Conservation (phyloP, 1,140 invertebrate species). For the Bombus difficillimus region DNA sequence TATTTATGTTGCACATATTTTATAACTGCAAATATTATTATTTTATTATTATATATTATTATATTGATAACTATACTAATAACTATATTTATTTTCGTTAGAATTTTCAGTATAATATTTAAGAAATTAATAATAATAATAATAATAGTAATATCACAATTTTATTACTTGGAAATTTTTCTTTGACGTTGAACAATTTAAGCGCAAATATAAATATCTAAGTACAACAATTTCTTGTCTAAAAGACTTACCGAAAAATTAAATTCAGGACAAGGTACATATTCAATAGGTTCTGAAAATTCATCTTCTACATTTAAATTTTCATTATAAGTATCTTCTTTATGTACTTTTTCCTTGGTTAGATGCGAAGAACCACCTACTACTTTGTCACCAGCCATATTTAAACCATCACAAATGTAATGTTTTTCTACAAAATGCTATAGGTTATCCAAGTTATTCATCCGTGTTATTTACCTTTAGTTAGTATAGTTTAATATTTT, state of each 20-base stretch:
- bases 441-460: background rate
- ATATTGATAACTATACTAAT: too few species aligned
- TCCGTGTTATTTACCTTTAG: background rate
- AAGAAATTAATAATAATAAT: background rate
- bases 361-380: constrained; percentile 68
- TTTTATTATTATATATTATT: too few species aligned
- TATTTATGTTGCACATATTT: too few species aligned
- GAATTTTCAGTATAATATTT: too few species aligned
- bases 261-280: constrained; percentile 76
- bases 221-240: constrained; percentile 9
- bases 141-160: background rate
- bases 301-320: constrained; percentile 72
- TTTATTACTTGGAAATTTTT: constrained; percentile 16
- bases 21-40: too few species aligned
- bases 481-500: background rate
- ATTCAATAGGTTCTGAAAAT: constrained; percentile 66
- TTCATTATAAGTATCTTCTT: constrained; percentile 69
- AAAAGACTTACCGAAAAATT: constrained; percentile 75
- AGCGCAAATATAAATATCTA: constrained; percentile 22
- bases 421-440: background rate
- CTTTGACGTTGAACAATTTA: constrained; percentile 11
- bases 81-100: too few species aligned
- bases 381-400: constrained; percentile 78
- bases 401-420: constrained; percentile 40
- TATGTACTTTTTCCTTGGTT: constrained; percentile 71